Evolutionary conservation across 2,888 invertebrate species (phyloP).

Genomic region (Agrochola lota): DNA sequence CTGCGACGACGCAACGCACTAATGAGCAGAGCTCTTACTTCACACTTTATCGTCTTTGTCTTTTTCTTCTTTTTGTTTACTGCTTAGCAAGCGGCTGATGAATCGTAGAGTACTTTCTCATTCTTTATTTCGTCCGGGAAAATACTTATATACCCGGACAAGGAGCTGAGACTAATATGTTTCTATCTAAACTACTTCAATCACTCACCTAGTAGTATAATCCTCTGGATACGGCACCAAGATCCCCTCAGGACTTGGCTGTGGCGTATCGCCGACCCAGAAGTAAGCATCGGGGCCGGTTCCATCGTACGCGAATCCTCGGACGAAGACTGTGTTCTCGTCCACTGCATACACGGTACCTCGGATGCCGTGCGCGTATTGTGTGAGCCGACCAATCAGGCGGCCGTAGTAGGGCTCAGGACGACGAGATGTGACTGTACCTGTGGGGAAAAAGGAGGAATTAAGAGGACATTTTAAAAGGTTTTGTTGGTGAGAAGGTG

Average conservation of each 20-base stretch:
- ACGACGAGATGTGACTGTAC: constrained; percentile 71
- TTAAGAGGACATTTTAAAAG: background rate
- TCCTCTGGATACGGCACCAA: constrained; percentile 97
- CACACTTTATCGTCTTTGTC: background rate
- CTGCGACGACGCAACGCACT: no score
- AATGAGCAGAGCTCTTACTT: no score
- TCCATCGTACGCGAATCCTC: constrained; percentile 97
- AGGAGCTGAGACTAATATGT: background rate
- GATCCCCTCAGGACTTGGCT: constrained; percentile 95
- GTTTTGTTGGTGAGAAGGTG: background rate
- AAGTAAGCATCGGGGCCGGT: constrained; percentile 97
- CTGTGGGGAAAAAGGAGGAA: constrained; percentile 67
- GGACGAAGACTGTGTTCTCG: constrained; percentile 95
- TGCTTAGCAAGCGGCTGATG: background rate
- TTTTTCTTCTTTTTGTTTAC: no score
- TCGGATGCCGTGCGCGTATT: constrained; percentile 94
- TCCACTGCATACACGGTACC: constrained; percentile 97
- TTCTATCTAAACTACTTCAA: background rate
- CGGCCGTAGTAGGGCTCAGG: constrained; percentile 94
- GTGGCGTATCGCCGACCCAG: constrained; percentile 96
- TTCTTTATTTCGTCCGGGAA: no score
- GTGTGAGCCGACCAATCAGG: constrained; percentile 93
- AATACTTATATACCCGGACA: background rate
- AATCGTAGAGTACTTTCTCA: background rate
- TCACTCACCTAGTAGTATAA: constrained; percentile 93